Conservation (phyloP, 2,888 invertebrate genomes). For the Tenthredo mesomela region DNA sequence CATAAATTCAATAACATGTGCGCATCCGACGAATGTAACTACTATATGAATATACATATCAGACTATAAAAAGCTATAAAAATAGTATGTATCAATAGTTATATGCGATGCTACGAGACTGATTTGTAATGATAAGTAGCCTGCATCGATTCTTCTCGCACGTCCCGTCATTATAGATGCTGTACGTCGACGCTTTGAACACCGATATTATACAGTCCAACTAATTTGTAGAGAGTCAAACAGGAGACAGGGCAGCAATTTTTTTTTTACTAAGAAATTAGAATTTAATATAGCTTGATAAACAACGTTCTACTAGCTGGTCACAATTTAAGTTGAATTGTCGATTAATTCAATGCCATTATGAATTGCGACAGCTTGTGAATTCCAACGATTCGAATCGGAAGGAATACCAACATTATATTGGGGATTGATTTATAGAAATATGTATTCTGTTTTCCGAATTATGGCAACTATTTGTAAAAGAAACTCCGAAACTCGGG, state of each 20-base stretch:
- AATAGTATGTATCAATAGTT: background rate
- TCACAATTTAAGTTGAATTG: background rate
- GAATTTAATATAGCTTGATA: background rate
- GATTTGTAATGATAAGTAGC: slow-evolving; percentile 42
- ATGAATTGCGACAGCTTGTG: background rate
- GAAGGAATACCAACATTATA: too few species aligned
- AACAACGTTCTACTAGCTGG: background rate
- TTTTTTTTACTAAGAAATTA: background rate
- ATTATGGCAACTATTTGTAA: background rate
- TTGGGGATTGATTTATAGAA: too few species aligned
- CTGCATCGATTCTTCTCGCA: slow-evolving; percentile 17
- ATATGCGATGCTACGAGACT: background rate
- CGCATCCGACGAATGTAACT: too few species aligned
- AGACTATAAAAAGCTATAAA: background rate
- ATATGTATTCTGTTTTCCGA: background rate
- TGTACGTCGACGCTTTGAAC: background rate
- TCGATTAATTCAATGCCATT: background rate
- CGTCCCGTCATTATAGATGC: slow-evolving; percentile 36
- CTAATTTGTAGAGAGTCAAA: background rate
- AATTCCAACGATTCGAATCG: background rate
- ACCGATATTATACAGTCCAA: slow-evolving; percentile 13
- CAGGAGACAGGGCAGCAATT: background rate
- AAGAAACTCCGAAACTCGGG: background rate
- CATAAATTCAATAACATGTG: too few species aligned
- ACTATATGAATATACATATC: slow-evolving; percentile 6